Conservation (phyloP, 2,888 invertebrate genomes). For the Danaus chrysippus region DNA sequence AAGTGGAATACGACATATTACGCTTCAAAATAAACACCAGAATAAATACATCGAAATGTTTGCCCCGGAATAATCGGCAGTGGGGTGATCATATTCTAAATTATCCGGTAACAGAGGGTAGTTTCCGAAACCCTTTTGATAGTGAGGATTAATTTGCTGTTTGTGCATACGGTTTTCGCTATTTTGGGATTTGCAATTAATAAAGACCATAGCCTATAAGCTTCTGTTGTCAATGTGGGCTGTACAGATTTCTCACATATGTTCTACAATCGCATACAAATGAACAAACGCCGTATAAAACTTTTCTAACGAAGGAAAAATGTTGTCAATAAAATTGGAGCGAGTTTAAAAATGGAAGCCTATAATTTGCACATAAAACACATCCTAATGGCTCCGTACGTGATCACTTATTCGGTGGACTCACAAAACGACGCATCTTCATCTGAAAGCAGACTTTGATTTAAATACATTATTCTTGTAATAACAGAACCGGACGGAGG, state of each 20-base stretch:
- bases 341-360: slow-evolving; percentile 72
- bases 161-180: slow-evolving; percentile 55
- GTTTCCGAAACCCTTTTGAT: slow-evolving; percentile 67
- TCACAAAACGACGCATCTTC: slow-evolving; percentile 73
- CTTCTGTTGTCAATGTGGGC: slow-evolving; percentile 7
- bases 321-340: slow-evolving; percentile 59
- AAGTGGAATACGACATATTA: slow-evolving; percentile 79
- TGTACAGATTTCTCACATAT: not conserved
- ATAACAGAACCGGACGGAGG: slow-evolving; percentile 75
- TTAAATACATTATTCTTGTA: slow-evolving; percentile 79
- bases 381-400: slow-evolving; percentile 75
- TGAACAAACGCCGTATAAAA: slow-evolving; percentile 42
- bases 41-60: slow-evolving; percentile 77
- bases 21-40: slow-evolving; percentile 77
- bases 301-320: slow-evolving; percentile 71
- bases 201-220: slow-evolving; percentile 34
- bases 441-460: slow-evolving; percentile 75
- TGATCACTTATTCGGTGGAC: slow-evolving; percentile 72
- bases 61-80: slow-evolving; percentile 71
- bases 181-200: slow-evolving; percentile 61
- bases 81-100: slow-evolving; percentile 74
- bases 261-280: slow-evolving; percentile 17
- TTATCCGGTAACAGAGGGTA: slow-evolving; percentile 72
- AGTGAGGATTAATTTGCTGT: slow-evolving; percentile 68
- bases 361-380: slow-evolving; percentile 79